phyloP scores from a whole-genome alignment of 2,797 vertebrate species.

The Phalanger gymnotis region DNA sequence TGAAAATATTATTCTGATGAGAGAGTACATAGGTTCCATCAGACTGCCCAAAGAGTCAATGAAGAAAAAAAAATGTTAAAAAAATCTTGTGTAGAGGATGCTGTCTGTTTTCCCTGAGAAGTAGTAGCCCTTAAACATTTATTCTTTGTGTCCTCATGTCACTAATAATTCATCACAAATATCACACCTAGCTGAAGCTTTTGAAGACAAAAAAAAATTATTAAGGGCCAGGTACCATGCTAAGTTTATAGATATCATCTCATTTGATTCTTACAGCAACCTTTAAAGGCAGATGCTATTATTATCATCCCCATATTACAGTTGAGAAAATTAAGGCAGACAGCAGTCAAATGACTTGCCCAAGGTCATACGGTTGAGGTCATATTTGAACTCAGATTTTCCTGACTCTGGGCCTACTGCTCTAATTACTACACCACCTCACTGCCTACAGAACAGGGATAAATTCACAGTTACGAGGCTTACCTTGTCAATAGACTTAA shows the following conservation, averaged over 20 bases:
- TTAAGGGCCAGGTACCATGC: background rate
- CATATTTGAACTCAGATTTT: background rate
- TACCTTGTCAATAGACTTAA: background rate
- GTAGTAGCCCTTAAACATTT: background rate
- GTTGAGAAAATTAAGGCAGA: background rate
- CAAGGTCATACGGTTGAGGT: background rate
- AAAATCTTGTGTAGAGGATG: background rate
- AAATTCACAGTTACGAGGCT: background rate
- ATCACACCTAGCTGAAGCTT: background rate
- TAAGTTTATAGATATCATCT: background rate
- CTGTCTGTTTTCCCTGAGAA: background rate
- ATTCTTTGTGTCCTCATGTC: background rate
- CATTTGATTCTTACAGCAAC: background rate
- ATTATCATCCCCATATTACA: background rate
- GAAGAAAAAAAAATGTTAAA: background rate
- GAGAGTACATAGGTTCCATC: background rate
- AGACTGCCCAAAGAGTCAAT: background rate
- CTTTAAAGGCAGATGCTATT: background rate
- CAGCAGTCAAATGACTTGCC: background rate
- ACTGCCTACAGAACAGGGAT: background rate
- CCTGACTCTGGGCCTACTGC: background rate
- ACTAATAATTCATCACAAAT: background rate
- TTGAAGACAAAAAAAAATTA: background rate
- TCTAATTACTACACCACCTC: background rate
- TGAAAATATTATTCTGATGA: background rate